Evolutionary conservation across 2,797 vertebrate species (phyloP).

Genomic region (Mallotus villosus): DNA sequence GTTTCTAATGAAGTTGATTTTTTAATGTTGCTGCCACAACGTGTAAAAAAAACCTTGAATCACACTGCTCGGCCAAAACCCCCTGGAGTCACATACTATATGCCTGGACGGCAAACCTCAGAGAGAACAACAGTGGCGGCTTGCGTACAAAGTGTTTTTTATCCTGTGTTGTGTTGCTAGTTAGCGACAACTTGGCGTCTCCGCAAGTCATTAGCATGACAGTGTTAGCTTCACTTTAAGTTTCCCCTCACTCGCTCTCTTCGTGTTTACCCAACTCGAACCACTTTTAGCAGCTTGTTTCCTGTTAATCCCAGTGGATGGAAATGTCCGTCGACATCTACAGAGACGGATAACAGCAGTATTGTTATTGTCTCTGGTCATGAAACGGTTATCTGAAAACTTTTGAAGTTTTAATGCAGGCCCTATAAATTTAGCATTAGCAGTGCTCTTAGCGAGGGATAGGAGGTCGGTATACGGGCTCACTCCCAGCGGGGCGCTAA

Average conservation of each 20-base stretch:
- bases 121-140: slow-evolving; percentile 11
- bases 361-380: slow-evolving; percentile 20
- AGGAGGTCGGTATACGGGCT: slow-evolving; percentile 24
- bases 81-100: slow-evolving; percentile 33
- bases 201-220: slow-evolving; percentile 16
- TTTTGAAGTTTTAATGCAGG: slow-evolving; percentile 57
- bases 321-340: neutral
- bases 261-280: neutral
- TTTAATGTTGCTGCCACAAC: slow-evolving; percentile 47
- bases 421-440: slow-evolving; percentile 54
- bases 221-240: slow-evolving; percentile 7
- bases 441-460: slow-evolving; percentile 38
- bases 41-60: slow-evolving; percentile 36
- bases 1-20: slow-evolving; percentile 47
- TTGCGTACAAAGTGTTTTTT: slow-evolving; percentile 4
- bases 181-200: slow-evolving; percentile 20
- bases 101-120: slow-evolving; percentile 29
- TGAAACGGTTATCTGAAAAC: slow-evolving; percentile 39
- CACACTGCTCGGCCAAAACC: slow-evolving; percentile 16
- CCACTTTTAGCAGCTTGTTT: neutral
- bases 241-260: neutral
- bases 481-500: slow-evolving; percentile 38
- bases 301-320: neutral
- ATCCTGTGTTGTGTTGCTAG: slow-evolving; percentile 9
- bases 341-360: neutral